phyloP scores from a whole-genome alignment of 2,888 invertebrate species.

The Archaeoteleia sp. region DNA sequence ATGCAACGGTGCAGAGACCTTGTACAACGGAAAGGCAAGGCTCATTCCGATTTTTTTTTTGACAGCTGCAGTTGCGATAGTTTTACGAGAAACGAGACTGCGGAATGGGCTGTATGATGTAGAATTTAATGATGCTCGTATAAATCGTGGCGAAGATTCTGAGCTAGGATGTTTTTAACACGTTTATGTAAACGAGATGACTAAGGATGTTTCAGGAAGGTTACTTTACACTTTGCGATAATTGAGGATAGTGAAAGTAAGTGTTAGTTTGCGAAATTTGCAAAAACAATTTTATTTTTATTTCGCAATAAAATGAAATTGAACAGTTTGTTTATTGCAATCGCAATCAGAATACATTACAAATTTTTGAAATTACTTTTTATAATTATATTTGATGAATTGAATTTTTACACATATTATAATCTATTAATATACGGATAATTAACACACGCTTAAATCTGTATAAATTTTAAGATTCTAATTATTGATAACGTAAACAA shows the following conservation, averaged over 20 bases:
- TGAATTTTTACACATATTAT: no score
- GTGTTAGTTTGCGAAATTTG: no score
- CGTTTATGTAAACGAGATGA: conserved; percentile 50
- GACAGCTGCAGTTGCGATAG: conserved; percentile 24
- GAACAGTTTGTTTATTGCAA: conserved; percentile 36
- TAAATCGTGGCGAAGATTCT: conserved; percentile 41
- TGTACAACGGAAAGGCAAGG: no score
- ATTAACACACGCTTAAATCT: no score
- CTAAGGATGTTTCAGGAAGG: conserved; percentile 47
- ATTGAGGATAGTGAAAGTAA: conserved; percentile 51
- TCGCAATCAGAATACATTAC: no score
- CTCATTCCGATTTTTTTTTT: no score
- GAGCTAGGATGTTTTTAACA: conserved; percentile 44
- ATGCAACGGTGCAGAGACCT: conserved; percentile 12
- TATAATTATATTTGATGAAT: no score
- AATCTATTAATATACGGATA: no score
- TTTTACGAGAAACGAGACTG: conserved; percentile 24
- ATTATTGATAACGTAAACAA: no score
- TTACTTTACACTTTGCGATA: conserved; percentile 35
- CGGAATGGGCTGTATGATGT: conserved; percentile 34
- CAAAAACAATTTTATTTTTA: no score
- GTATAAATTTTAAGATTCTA: no score
- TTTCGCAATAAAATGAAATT: conserved; percentile 43
- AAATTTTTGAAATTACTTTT: no score
- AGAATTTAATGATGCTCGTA: conserved; percentile 41